These are phyloP conservation scores for Ectemnius cavifrons DNA, from an alignment of 2,888 invertebrate species.

Conservation along the genomic window DNA sequence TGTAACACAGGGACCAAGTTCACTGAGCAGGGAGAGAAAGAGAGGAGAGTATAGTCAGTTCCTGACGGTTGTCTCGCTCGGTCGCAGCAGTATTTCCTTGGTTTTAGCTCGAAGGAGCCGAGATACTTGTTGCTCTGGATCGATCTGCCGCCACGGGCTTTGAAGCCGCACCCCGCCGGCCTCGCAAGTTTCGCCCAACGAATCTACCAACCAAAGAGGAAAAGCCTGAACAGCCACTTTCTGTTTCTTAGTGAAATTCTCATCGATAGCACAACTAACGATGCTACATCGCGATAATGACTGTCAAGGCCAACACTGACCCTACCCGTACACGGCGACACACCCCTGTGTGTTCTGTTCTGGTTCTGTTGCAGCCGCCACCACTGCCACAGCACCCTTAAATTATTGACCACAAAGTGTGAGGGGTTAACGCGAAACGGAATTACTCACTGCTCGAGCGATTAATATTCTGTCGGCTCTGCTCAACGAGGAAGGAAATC, in stretches of 20 bases:
- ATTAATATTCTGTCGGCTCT: too few relatives aligned
- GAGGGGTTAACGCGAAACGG: background rate
- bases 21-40: too few relatives aligned
- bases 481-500: too few relatives aligned
- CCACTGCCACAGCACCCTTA: background rate
- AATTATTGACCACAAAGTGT: constrained; percentile 2
- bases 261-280: background rate
- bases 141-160: constrained; percentile 34
- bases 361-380: background rate
- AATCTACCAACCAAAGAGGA: background rate
- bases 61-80: background rate
- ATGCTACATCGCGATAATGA: constrained; percentile 10
- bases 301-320: constrained; percentile 29
- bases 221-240: too few relatives aligned
- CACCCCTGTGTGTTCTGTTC: too few relatives aligned
- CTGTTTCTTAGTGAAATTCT: background rate
- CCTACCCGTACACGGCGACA: constrained; percentile 9
- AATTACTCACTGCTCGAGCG: background rate
- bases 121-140: constrained; percentile 54
- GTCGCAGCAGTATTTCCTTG: constrained; percentile 23
- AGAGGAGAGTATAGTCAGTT: too few relatives aligned
- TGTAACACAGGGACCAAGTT: background rate
- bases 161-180: constrained; percentile 36
- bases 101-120: constrained; percentile 37
- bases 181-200: constrained; percentile 3